Percentiles rank a stretch among this genome's conserved stretches.
Conservation (phyloP, 1,140 invertebrate genomes). For the Propsilocerus akamusi region DNA sequence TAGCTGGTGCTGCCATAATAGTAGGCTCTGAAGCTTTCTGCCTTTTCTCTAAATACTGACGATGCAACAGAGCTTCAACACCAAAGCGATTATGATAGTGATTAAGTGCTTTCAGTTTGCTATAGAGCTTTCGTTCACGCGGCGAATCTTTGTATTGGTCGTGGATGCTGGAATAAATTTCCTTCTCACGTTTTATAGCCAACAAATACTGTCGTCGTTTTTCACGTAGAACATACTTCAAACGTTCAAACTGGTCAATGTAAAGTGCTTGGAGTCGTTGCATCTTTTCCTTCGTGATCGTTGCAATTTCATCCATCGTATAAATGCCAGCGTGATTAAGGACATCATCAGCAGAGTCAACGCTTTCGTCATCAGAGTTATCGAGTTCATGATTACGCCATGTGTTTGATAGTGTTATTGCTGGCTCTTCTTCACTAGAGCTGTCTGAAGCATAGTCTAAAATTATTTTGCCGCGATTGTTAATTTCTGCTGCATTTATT, state of each 20-base stretch:
- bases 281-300: slow-evolving; percentile 56
- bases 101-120: slow-evolving; percentile 61
- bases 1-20: slow-evolving; percentile 11
- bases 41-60: slow-evolving; percentile 57
- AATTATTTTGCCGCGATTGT: slow-evolving; percentile 33
- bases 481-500: slow-evolving; percentile 34
- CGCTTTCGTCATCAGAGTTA: slow-evolving; percentile 55
- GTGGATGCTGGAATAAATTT: slow-evolving; percentile 54
- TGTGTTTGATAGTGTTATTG: slow-evolving; percentile 39
- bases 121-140: slow-evolving; percentile 53
- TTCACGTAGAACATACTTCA: slow-evolving; percentile 52
- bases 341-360: slow-evolving; percentile 58
- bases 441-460: slow-evolving; percentile 36
- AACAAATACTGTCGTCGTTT: slow-evolving; percentile 55
- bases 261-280: slow-evolving; percentile 64
- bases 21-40: slow-evolving; percentile 14
- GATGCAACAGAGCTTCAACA: slow-evolving; percentile 59
- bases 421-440: slow-evolving; percentile 46
- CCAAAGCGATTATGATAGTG: slow-evolving; percentile 59
- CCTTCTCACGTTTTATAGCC: slow-evolving; percentile 53
- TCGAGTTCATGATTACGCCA: slow-evolving; percentile 43
- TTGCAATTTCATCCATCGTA: slow-evolving; percentile 69
- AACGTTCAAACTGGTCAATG: slow-evolving; percentile 57
- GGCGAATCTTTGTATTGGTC: slow-evolving; percentile 43
- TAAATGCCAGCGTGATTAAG: slow-evolving; percentile 67